These are phyloP conservation scores for Chironomus tentans DNA, from an alignment of 2,888 invertebrate species.

Conservation along the genomic window DNA sequence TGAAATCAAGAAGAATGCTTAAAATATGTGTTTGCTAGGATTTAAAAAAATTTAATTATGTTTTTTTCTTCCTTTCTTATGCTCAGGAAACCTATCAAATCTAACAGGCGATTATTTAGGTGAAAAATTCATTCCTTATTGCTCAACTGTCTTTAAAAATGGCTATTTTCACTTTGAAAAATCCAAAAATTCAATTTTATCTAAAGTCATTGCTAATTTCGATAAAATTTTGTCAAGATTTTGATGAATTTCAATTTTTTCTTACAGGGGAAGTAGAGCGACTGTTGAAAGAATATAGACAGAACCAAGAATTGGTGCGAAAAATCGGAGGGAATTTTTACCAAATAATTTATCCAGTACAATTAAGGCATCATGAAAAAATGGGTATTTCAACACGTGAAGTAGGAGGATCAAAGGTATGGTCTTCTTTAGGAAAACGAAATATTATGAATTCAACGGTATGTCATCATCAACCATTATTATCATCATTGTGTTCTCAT, in stretches of 20 bases:
- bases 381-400: constrained; percentile 92
- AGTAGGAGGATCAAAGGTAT: constrained; percentile 79
- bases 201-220: no score
- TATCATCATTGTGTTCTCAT: not conserved
- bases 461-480: constrained; percentile 41
- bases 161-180: not conserved
- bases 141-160: no score
- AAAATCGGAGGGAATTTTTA: constrained; percentile 87
- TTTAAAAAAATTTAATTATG: no score
- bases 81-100: not conserved
- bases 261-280: constrained; percentile 78
- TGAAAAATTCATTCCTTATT: no score
- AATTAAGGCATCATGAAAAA: constrained; percentile 89
- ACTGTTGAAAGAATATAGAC: constrained; percentile 79
- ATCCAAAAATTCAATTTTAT: not conserved
- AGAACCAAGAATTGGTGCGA: constrained; percentile 85
- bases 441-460: constrained; percentile 43
- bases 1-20: no score
- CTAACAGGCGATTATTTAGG: not conserved
- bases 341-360: constrained; percentile 91
- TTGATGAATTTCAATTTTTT: not conserved
- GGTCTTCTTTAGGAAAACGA: constrained; percentile 42
- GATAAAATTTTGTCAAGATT: not conserved
- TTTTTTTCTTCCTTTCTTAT: not conserved
- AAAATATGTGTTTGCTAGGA: no score